Evolutionary conservation across 2,797 vertebrate species (phyloP).

Genomic region (Periparus ater): DNA sequence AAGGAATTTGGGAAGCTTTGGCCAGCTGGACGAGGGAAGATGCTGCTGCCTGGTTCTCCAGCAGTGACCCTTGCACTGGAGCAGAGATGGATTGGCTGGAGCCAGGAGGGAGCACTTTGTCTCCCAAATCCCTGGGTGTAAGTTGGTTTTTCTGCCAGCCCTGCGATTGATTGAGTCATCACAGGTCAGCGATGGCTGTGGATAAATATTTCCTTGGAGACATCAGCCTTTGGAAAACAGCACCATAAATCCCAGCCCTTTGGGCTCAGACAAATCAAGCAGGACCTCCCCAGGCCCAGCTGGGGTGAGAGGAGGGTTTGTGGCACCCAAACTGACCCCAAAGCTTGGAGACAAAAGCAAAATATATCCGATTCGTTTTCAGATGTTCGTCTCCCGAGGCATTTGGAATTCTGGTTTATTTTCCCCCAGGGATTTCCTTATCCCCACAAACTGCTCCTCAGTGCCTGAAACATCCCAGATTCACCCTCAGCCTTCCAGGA

Average conservation of each 20-base stretch:
- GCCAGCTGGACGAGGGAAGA: not conserved
- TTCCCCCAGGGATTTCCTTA: not conserved
- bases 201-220: slow-evolving; percentile 60
- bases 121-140: slow-evolving; percentile 23
- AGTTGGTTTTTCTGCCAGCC: slow-evolving; percentile 58
- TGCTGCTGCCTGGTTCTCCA: not conserved
- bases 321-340: not conserved
- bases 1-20: not conserved
- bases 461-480: not conserved
- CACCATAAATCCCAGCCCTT: slow-evolving; percentile 9
- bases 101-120: slow-evolving; percentile 54
- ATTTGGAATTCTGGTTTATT: not conserved
- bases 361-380: not conserved
- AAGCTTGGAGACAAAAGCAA: not conserved
- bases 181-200: slow-evolving; percentile 52
- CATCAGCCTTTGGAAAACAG: slow-evolving; percentile 24
- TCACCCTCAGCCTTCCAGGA: not conserved
- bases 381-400: rapidly evolving
- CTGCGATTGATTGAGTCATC: slow-evolving; percentile 42
- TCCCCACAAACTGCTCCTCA: not conserved
- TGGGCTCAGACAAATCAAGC: not conserved
- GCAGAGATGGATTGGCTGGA: slow-evolving; percentile 40
- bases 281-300: not conserved
- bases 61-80: not conserved
- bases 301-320: not conserved